Conservation (phyloP, 1,140 invertebrate species). For the Harpegnathos saltator region DNA sequence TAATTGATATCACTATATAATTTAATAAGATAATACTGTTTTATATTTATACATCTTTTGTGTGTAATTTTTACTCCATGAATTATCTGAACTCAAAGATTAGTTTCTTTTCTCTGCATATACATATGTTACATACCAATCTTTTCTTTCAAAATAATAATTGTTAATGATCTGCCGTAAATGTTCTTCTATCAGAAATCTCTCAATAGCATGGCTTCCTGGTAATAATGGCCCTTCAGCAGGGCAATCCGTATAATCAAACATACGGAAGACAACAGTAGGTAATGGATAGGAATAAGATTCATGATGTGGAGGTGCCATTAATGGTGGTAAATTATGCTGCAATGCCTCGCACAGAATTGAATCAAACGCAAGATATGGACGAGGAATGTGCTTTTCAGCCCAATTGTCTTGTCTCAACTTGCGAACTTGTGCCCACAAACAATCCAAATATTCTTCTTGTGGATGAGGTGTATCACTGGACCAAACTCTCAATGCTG, state of each 20-base stretch:
- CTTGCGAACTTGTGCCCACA: constrained; percentile 98
- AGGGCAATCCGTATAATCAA: constrained; percentile 99
- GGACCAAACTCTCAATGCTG: constrained; percentile 96
- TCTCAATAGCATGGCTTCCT: constrained; percentile 98
- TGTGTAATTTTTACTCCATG: neutral
- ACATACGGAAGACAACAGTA: constrained; percentile 96
- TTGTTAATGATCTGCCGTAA: constrained; percentile 97
- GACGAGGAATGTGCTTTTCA: constrained; percentile 97
- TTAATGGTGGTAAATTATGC: constrained; percentile 96
- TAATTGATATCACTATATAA: constrained; percentile 9
- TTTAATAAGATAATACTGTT: constrained; percentile 1
- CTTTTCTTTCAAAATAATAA: constrained; percentile 95
- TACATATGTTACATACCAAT: constrained; percentile 89
- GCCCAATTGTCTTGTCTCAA: constrained; percentile 97
- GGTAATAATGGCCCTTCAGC: constrained; percentile 93
- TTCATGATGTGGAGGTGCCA: constrained; percentile 96
- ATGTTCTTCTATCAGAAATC: constrained; percentile 99
- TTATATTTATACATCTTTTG: constrained; percentile 8
- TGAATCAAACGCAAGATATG: constrained; percentile 98
- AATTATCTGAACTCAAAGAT: neutral
- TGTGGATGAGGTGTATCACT: constrained; percentile 97
- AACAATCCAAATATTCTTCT: constrained; percentile 99
- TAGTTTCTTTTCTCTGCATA: neutral
- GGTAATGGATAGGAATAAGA: constrained; percentile 95
- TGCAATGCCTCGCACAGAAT: constrained; percentile 97